Percentiles rank a stretch among this genome's conserved stretches.
phyloP scores from a whole-genome alignment of 2,113 vertebrate genomes.

The Bambusicola thoracicus region DNA sequence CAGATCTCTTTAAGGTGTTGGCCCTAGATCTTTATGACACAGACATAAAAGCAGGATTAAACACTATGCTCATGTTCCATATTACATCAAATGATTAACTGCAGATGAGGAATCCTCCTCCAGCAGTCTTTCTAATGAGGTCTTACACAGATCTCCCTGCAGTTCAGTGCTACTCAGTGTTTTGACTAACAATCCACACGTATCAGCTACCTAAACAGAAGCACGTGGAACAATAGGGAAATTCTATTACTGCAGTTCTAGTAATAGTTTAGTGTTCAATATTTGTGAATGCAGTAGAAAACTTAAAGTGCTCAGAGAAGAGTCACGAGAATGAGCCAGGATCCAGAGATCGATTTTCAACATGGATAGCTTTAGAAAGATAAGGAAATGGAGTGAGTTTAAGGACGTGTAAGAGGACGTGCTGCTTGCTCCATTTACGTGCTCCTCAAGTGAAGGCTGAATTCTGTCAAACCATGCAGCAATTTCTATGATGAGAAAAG shows the following conservation, averaged over 20 bases:
- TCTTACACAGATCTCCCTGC: background rate
- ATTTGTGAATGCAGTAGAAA: background rate
- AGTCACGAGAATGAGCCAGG: rapidly evolving
- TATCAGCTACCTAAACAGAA: background rate
- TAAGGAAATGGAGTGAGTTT: background rate
- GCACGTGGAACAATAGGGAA: background rate
- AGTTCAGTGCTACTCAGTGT: background rate
- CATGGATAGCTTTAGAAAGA: background rate
- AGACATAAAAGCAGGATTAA: background rate
- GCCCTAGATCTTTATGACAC: background rate
- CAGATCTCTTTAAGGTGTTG: background rate
- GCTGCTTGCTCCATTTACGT: background rate
- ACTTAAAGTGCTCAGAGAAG: background rate
- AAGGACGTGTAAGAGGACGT: background rate
- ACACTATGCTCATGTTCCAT: background rate
- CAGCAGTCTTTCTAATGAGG: background rate
- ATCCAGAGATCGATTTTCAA: background rate
- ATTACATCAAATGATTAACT: background rate
- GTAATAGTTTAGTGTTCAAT: background rate
- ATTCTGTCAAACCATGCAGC: background rate
- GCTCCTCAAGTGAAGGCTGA: background rate
- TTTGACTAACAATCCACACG: background rate
- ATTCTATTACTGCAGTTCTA: background rate
- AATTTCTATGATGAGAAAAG: background rate
- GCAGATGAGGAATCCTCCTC: background rate